A percentile compares a stretch with the other conserved stretches of the same genome.
Evolutionary conservation across 2,888 invertebrate species (phyloP).

Genomic region (Tetragonisca angustula): DNA sequence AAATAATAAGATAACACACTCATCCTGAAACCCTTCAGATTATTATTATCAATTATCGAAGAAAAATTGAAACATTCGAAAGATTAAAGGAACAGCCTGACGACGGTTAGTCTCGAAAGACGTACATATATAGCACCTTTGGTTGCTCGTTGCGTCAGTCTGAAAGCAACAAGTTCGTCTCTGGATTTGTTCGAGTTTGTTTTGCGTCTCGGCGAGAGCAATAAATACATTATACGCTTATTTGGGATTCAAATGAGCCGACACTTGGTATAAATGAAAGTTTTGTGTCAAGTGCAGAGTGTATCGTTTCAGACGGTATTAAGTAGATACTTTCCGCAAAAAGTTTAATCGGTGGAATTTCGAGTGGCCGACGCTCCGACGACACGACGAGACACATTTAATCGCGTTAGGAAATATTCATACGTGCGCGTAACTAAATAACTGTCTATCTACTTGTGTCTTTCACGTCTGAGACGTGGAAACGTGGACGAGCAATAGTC

Average conservation of each 20-base stretch:
- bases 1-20: too few species aligned
- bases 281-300: slow-evolving; percentile 49
- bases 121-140: neutral
- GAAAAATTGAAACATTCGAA: too few species aligned
- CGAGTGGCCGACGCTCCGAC: neutral
- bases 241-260: slow-evolving; percentile 55
- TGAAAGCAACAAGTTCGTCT: slow-evolving; percentile 49
- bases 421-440: too few species aligned
- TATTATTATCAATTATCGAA: too few species aligned
- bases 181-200: slow-evolving; percentile 18
- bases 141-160: neutral
- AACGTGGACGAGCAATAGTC: too few species aligned
- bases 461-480: too few species aligned
- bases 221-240: slow-evolving; percentile 51
- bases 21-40: too few species aligned
- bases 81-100: too few species aligned
- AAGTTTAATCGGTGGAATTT: slow-evolving; percentile 37
- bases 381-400: too few species aligned
- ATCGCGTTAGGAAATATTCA: too few species aligned
- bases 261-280: slow-evolving; percentile 45
- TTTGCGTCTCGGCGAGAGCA: slow-evolving; percentile 14
- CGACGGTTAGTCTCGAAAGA: neutral
- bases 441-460: too few species aligned
- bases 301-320: slow-evolving; percentile 25
- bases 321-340: slow-evolving; percentile 20